Evolutionary conservation across 2,797 vertebrate genomes (phyloP).

Genomic region (Notamacropus eugenii): DNA sequence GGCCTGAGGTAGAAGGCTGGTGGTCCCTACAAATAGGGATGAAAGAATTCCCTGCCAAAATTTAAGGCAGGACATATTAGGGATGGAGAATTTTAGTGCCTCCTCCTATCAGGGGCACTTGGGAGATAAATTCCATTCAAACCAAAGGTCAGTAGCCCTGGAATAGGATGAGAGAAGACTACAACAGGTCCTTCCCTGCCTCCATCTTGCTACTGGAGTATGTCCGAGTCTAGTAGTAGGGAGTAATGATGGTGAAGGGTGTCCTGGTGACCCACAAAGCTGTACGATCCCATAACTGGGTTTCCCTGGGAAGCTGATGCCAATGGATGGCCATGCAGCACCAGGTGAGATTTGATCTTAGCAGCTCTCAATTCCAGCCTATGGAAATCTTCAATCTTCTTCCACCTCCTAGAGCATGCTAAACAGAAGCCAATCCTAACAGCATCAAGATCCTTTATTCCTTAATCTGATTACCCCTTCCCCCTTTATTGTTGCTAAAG

Average conservation of each 20-base stretch:
- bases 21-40: neutral
- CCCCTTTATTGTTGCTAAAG: neutral
- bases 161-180: neutral
- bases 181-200: neutral
- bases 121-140: neutral
- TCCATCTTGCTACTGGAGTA: neutral
- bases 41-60: neutral
- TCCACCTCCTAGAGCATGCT: neutral
- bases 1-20: neutral
- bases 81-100: constrained; percentile 16
- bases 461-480: neutral
- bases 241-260: neutral
- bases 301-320: neutral
- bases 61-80: neutral
- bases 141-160: neutral
- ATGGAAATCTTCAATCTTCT: neutral
- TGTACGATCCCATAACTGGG: neutral
- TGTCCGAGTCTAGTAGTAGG: neutral
- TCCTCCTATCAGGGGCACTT: neutral
- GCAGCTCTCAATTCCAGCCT: neutral
- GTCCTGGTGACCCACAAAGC: neutral
- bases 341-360: neutral
- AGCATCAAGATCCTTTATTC: neutral
- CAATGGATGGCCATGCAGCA: neutral
- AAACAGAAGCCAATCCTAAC: neutral